phyloP scores from a whole-genome alignment of 37 sponge, comb jelly and placozoan genomes.

The Tethya wilhelma region DNA sequence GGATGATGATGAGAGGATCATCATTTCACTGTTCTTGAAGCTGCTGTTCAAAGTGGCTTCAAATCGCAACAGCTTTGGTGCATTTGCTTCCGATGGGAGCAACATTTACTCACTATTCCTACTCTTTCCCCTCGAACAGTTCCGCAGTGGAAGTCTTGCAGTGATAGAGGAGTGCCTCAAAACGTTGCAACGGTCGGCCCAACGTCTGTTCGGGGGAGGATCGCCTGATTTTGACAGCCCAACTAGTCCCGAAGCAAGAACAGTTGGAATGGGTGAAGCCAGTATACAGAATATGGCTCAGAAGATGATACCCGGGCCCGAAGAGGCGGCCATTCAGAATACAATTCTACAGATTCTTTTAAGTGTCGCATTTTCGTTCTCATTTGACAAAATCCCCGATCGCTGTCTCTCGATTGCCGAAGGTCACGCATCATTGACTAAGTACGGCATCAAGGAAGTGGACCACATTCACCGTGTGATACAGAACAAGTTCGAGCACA shows the following conservation, averaged over 20 bases:
- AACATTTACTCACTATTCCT: slow-evolving; percentile 58
- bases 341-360: slow-evolving; percentile 34
- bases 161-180: slow-evolving; percentile 39
- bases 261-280: neutral
- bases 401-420: slow-evolving; percentile 43
- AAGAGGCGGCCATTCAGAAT: slow-evolving; percentile 15
- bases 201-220: neutral
- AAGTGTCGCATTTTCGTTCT: slow-evolving; percentile 39
- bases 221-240: neutral
- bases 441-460: slow-evolving; percentile 13
- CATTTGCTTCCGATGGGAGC: slow-evolving; percentile 10
- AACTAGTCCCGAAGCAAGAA: slow-evolving; percentile 5
- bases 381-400: slow-evolving; percentile 4
- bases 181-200: slow-evolving; percentile 13
- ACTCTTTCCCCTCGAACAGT: slow-evolving; percentile 31
- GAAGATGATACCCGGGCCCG: neutral
- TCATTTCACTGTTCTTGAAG: slow-evolving; percentile 45
- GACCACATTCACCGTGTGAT: slow-evolving; percentile 34
- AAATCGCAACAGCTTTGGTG: slow-evolving; percentile 17
- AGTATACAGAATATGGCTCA: neutral
- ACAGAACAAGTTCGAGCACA: slow-evolving; percentile 28
- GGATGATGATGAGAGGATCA: slow-evolving; percentile 30
- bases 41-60: slow-evolving; percentile 46
- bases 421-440: slow-evolving; percentile 9
- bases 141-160: slow-evolving; percentile 31